Conservation (phyloP, 2,888 invertebrate genomes). For the Aethes cnicana region DNA sequence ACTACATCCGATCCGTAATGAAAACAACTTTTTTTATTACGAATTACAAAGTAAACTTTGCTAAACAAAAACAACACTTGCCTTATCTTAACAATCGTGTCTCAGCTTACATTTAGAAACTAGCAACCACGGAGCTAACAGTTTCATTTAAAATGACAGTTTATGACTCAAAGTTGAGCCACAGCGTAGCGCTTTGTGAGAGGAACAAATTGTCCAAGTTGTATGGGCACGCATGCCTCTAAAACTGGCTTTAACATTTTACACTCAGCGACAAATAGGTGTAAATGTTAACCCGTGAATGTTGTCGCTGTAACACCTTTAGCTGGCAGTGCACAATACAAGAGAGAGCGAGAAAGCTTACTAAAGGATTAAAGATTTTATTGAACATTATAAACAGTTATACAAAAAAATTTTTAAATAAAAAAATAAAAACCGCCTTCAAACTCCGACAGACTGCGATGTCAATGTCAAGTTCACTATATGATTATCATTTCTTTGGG, state of each 20-base stretch:
- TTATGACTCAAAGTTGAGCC: conserved; percentile 23
- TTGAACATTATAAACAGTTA: too few species aligned
- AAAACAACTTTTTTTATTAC: too few species aligned
- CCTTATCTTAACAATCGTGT: conserved; percentile 12
- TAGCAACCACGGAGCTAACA: conserved; percentile 8
- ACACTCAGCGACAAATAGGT: conserved; percentile 56
- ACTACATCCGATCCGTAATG: too few species aligned
- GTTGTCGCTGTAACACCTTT: conserved; percentile 43
- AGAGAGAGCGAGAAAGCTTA: conserved; percentile 27
- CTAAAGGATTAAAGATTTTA: too few species aligned
- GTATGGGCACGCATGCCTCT: conserved; percentile 36
- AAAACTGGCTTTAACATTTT: conserved; percentile 44
- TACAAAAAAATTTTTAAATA: too few species aligned
- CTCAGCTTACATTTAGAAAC: conserved; percentile 16
- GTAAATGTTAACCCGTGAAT: conserved; percentile 52
- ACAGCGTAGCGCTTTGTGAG: conserved; percentile 15
- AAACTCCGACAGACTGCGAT: too few species aligned
- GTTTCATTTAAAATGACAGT: conserved; percentile 27
- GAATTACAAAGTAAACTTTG: too few species aligned
- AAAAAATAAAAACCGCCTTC: too few species aligned
- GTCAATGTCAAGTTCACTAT: too few species aligned
- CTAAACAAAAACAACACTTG: too few species aligned
- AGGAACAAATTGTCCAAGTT: conserved; percentile 26
- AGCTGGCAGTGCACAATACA: conserved; percentile 32
- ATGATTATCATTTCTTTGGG: too few species aligned